phyloP scores from a whole-genome alignment of 2,888 invertebrate genomes.

The Cerceris ruficornis region DNA sequence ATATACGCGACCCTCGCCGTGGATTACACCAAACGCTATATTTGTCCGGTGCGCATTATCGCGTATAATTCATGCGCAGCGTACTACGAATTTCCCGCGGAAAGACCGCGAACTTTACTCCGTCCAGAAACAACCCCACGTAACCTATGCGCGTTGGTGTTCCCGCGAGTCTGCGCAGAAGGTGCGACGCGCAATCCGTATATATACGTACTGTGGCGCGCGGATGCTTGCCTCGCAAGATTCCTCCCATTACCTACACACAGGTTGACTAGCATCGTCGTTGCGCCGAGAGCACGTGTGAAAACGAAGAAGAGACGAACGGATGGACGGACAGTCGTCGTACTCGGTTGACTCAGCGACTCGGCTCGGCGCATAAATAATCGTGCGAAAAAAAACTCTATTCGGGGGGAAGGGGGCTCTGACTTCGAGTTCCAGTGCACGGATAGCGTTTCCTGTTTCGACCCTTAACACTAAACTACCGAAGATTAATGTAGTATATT shows the following conservation, averaged over 20 bases:
- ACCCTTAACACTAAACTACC: conserved; percentile 13
- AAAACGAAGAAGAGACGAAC: conserved; percentile 30
- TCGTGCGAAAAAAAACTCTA: conserved; percentile 52
- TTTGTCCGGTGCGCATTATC: not conserved
- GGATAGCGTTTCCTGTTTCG: conserved; percentile 63
- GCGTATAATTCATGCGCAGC: conserved; percentile 3
- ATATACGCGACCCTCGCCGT: too few species aligned
- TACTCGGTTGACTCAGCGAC: conserved; percentile 14
- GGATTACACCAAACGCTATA: not conserved
- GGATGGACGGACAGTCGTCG: conserved; percentile 4
- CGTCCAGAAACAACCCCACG: not conserved
- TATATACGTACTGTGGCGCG: not conserved
- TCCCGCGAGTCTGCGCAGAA: not conserved
- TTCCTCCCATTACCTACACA: conserved; percentile 13
- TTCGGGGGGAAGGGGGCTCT: conserved; percentile 26
- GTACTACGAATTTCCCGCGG: not conserved
- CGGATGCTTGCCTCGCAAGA: conserved; percentile 23
- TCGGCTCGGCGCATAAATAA: conserved; percentile 54
- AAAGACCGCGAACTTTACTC: too few species aligned
- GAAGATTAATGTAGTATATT: too few species aligned
- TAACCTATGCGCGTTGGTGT: not conserved
- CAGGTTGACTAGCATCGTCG: not conserved
- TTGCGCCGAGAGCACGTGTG: conserved; percentile 19
- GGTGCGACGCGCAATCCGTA: conserved; percentile 9
- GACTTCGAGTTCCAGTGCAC: conserved; percentile 34